Evolutionary conservation across 1,140 invertebrate genomes (phyloP).

Genomic region (Drosophila nikananu): DNA sequence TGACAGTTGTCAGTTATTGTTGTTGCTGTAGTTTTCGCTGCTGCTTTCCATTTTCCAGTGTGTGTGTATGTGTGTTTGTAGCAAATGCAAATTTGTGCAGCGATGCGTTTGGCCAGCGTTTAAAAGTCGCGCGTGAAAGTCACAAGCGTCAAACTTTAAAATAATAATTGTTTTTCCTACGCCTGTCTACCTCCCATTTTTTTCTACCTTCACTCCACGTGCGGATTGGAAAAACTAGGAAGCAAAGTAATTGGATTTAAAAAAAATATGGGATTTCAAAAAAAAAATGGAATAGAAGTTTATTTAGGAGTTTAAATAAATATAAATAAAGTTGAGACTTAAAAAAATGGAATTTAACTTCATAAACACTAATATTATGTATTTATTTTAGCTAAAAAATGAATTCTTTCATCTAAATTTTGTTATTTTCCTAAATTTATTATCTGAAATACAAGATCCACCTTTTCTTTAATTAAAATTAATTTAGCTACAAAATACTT

Average conservation of each 20-base stretch:
- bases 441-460: background rate
- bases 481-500: background rate
- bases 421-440: background rate
- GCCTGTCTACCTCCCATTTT: background rate
- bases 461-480: background rate
- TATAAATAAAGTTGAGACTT: background rate
- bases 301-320: background rate
- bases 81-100: conserved; percentile 77
- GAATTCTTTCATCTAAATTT: too few species aligned
- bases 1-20: conserved; percentile 69
- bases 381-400: too few species aligned
- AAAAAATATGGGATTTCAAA: background rate
- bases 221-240: conserved; percentile 9
- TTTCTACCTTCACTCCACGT: too few species aligned
- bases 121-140: conserved; percentile 77
- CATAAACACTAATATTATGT: too few species aligned
- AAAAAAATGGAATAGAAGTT: background rate
- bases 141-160: conserved; percentile 17
- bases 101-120: conserved; percentile 76
- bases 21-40: conserved; percentile 51
- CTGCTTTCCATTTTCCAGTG: conserved; percentile 72
- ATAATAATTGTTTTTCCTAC: conserved; percentile 44
- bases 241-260: background rate
- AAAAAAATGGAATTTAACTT: background rate
- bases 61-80: conserved; percentile 22